Conservation (phyloP, 1,140 invertebrate species). For the Polypedilum pembai region DNA sequence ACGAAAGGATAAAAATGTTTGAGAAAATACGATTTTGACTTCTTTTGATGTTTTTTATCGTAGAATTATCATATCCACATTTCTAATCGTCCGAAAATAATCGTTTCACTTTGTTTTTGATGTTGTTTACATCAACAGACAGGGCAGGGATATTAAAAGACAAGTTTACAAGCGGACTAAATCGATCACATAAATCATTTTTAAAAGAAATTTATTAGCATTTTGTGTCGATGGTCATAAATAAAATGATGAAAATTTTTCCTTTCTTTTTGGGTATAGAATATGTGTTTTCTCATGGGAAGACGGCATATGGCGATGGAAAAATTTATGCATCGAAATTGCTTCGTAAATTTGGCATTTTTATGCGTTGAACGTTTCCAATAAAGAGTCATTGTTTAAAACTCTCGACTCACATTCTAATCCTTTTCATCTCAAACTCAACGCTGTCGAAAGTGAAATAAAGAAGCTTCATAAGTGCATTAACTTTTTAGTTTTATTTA, state of each 20-base stretch:
- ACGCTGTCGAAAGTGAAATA: no score
- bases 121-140: no score
- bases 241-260: not conserved
- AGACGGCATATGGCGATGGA: not conserved
- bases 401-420: not conserved
- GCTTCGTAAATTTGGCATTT: not conserved
- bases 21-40: not conserved
- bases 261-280: no score
- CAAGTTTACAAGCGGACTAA: not conserved
- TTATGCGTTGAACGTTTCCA: not conserved
- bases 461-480: no score
- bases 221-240: constrained; percentile 17
- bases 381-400: constrained; percentile 3
- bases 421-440: not conserved
- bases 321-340: not conserved
- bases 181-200: constrained; percentile 12
- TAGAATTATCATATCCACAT: not conserved
- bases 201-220: constrained; percentile 7
- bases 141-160: not conserved
- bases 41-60: not conserved
- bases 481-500: no score
- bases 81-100: not conserved
- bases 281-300: not conserved
- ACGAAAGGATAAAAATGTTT: not conserved
- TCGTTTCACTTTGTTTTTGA: not conserved